Evolutionary conservation across 35 echinoderm and acorn worm genomes (phyloP).

Genomic region (Heliocidaris tuberculata): DNA sequence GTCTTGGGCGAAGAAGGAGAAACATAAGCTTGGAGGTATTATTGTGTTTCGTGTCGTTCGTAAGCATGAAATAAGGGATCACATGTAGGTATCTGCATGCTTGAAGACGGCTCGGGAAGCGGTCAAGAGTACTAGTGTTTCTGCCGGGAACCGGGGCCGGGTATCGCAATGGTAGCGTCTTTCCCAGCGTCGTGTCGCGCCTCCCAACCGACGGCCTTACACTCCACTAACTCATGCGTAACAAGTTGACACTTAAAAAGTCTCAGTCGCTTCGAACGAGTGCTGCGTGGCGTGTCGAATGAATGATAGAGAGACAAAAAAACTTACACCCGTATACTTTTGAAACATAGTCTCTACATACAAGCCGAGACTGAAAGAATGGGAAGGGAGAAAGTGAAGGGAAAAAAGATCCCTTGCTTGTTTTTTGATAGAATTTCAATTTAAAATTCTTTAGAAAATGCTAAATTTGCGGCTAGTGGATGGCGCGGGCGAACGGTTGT

Average conservation of each 20-base stretch:
- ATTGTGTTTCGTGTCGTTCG: conserved; percentile 49
- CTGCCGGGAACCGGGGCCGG: conserved; percentile 24
- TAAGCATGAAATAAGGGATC: conserved; percentile 49
- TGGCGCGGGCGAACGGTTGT: neutral
- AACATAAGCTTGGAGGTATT: conserved; percentile 47
- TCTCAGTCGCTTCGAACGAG: conserved; percentile 51
- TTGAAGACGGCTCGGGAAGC: conserved; percentile 44
- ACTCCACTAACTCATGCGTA: conserved; percentile 37
- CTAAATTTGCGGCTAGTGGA: conserved; percentile 30
- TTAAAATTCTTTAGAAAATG: conserved; percentile 49
- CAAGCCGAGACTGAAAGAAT: conserved; percentile 3
- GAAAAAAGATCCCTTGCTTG: conserved; percentile 44
- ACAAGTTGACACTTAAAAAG: conserved; percentile 48
- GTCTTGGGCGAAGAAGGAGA: conserved; percentile 41
- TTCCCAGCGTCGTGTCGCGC: neutral
- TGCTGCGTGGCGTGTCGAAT: conserved; percentile 40
- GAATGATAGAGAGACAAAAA: conserved; percentile 36
- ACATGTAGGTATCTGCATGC: neutral
- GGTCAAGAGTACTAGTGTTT: conserved; percentile 52
- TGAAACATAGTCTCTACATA: conserved; percentile 46
- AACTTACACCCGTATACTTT: conserved; percentile 30
- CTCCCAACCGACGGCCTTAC: conserved; percentile 28
- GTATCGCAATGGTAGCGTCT: conserved; percentile 7
- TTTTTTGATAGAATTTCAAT: conserved; percentile 54
- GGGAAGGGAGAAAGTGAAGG: neutral